These are phyloP conservation scores for Caenorhabditis auriculariae DNA, from an alignment of 2,888 invertebrate genomes.

Conservation along the genomic window DNA sequence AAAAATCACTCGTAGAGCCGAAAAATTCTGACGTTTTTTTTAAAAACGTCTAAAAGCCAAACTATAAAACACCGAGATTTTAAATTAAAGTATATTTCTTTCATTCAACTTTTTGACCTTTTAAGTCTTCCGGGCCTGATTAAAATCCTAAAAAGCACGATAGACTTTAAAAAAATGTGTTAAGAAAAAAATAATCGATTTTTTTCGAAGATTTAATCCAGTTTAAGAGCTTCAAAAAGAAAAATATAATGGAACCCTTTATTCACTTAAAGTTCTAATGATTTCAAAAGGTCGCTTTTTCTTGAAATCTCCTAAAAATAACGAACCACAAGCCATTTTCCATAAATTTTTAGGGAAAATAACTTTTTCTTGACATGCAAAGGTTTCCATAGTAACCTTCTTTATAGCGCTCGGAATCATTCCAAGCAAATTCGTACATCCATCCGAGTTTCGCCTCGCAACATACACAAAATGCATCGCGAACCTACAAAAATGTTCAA, in stretches of 20 bases:
- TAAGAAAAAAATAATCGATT: background rate
- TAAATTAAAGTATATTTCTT: background rate
- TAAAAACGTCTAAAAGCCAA: background rate
- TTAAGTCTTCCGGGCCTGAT: background rate
- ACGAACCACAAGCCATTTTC: too few relatives aligned
- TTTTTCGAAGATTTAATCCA: background rate
- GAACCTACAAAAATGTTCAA: too few relatives aligned
- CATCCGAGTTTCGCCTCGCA: slow-evolving; percentile 63
- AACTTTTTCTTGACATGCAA: too few relatives aligned
- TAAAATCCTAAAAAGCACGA: background rate
- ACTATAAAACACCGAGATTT: background rate
- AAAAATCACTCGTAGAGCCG: too few relatives aligned
- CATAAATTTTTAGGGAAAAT: too few relatives aligned
- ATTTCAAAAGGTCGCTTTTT: background rate
- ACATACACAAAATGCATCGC: slow-evolving; percentile 12
- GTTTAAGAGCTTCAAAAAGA: background rate
- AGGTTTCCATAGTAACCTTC: slow-evolving; percentile 50
- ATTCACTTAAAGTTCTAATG: background rate
- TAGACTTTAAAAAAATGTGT: background rate
- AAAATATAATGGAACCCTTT: background rate
- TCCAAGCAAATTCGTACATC: slow-evolving; percentile 98
- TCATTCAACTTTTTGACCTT: too few relatives aligned
- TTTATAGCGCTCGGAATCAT: slow-evolving; percentile 83
- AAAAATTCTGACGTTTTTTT: too few relatives aligned
- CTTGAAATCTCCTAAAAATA: too few relatives aligned